Conservation (phyloP, 2,888 invertebrate genomes). For the Meta bourneti region DNA sequence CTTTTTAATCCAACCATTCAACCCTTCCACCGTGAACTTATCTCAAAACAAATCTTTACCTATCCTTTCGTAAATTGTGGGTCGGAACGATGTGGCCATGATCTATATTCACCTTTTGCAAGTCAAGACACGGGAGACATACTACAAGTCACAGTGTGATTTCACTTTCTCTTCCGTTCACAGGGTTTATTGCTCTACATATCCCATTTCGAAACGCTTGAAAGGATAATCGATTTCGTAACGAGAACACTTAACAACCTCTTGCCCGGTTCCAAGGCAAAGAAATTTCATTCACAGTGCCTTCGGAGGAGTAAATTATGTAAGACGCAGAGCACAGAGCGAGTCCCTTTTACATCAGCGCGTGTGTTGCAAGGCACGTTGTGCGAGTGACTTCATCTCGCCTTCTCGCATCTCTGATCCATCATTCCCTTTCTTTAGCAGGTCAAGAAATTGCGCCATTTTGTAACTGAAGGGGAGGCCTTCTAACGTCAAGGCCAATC, state of each 20-base stretch:
- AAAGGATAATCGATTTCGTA: too few species aligned
- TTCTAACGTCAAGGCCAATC: conserved; percentile 19
- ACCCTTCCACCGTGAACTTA: too few species aligned
- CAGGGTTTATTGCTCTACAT: too few species aligned
- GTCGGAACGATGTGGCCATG: too few species aligned
- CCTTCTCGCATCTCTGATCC: conserved; percentile 3
- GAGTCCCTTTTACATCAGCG: neutral
- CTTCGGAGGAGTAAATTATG: neutral
- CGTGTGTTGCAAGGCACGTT: neutral
- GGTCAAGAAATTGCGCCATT: conserved; percentile 42
- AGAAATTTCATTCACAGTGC: neutral
- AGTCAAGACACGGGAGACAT: too few species aligned
- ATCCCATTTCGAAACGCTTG: neutral
- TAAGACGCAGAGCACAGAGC: neutral
- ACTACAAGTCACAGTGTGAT: too few species aligned
- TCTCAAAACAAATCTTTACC: too few species aligned
- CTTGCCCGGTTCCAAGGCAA: neutral
- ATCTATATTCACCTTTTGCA: too few species aligned
- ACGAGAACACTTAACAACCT: neutral
- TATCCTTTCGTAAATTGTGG: too few species aligned
- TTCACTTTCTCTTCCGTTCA: too few species aligned
- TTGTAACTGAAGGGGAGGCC: conserved; percentile 26
- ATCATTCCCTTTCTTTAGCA: neutral
- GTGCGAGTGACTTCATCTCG: neutral
- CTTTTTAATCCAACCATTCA: too few species aligned